Base-by-base conservation (phyloP, 2,797 vertebrate species). In the Chaenodraco wilsoni region DNA sequence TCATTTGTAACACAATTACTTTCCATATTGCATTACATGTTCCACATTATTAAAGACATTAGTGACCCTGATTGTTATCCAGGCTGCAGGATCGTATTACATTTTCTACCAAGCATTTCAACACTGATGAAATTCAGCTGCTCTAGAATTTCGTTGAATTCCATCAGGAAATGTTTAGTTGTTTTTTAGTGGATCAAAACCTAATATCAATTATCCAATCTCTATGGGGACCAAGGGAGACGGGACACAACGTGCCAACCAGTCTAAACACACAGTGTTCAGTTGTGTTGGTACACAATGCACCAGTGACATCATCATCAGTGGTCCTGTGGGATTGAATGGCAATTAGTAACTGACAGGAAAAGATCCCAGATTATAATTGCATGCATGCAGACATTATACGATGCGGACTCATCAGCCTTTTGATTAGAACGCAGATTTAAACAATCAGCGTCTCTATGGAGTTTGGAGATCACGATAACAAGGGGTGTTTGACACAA, bases 351-450 rank as follows among this genome's bases (percentile, higher is more conserved):
- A 64, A 55, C 48, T 21, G 56, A 43, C 61, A 70, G 58, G 55
- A 63, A 68, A 73, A 56, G 27, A 40, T 70, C 50, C 63, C 68
- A 16, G 13, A 74, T 87, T 79, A 51, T 67, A 74, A 77, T 62
- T 84, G 65, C 66, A 45, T 65, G 54, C 69, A 70, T 77, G 57
- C 46, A 67, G 67, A 52, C 60, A 46, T 17, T 57, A 64, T 51
- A 17, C 31, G 12, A 41, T 44, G 37, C 60, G 72, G 58, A 21
- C 15, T 75, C 76, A 79, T 79, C 37, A 69, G 45, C 21, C 33
- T 41, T 71, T 48, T 66, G 54, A 78, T 83, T 63, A 71, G 11
- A 49, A 51, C 2, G 0, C 13, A 1, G 1, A 51, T 70, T 9
- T 17, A 16, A 37, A 66, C 49, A 68, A 66, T 74, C 61, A 46